Evolutionary conservation across 2,888 invertebrate genomes (phyloP).

Genomic region (Holacanthella duospinosa): DNA sequence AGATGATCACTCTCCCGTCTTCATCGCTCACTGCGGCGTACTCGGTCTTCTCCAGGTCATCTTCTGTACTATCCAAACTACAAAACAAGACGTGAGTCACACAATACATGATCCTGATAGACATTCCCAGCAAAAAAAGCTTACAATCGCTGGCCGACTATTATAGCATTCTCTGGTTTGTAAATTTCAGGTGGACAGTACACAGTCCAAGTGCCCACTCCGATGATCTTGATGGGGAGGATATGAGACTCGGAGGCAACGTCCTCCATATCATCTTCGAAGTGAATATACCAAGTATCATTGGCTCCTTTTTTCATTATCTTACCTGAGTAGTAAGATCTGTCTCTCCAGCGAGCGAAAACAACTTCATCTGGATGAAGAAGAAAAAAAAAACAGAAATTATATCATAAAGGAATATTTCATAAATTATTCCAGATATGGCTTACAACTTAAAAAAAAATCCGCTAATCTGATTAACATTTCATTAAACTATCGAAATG

Average conservation of each 20-base stretch:
- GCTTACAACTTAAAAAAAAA: background rate
- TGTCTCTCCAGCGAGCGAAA: conserved; percentile 58
- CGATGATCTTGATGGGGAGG: conserved; percentile 31
- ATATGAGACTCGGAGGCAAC: conserved; percentile 34
- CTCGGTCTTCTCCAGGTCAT: conserved; percentile 11
- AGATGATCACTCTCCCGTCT: conserved; percentile 16
- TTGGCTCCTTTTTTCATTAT: conserved; percentile 49
- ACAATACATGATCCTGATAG: background rate
- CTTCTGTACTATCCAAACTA: background rate
- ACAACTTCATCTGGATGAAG: conserved; percentile 40
- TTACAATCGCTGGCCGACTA: conserved; percentile 36
- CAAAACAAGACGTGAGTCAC: background rate
- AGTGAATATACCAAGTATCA: conserved; percentile 53
- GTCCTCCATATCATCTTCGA: conserved; percentile 48
- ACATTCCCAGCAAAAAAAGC: conserved; percentile 1
- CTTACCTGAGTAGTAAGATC: conserved; percentile 55
- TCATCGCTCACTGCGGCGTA: conserved; percentile 20
- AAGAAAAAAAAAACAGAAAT: too few species aligned
- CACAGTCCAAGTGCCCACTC: conserved; percentile 25
- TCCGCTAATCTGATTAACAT: background rate
- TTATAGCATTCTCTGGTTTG: conserved; percentile 20
- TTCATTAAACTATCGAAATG: too few species aligned
- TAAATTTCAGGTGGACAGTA: conserved; percentile 31
- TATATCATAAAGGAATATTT: background rate
- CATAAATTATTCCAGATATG: too few species aligned